Base-by-base conservation (phyloP, 2,113 vertebrate species). In the Varanus salvator region DNA sequence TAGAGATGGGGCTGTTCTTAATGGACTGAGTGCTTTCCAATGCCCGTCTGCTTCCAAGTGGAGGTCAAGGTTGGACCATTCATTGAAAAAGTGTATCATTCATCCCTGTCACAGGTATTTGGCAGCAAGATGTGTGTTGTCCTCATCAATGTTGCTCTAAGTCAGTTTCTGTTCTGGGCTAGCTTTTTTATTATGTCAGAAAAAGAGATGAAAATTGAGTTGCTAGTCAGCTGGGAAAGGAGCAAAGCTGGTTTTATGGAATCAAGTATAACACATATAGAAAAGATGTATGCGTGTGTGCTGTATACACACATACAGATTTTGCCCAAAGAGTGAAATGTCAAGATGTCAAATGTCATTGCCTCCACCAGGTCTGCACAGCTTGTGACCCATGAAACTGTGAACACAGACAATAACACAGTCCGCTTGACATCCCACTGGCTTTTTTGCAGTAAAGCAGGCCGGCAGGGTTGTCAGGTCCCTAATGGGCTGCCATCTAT, bases 21-120 rank as follows among this genome's bases (percentile, higher is more conserved):
- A 87, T 84, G 69, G 60, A 34, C 25, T 34, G 78, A 21, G 89
- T 93, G 64, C 54, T 29, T 68, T 52, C 38, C 38, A 93, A 90
- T 52, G 14, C 60, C 44, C 11, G 71, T 75, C 31, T 12, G 2
- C 90, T 88, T 92, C 81, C 77, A 93, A 90, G 76, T 64, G 84
- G 11, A 54, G 17, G 19, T 21, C 0, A 0, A 88, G 77, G 34
- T 21, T n/a, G 34, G 69, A n/a, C 7, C 14, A 19, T 54, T 19
- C n/a, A 48, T 34, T 77, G 25, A 27, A 31, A 85, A 72, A 85
- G 29, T 86, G 34, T 64, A 15, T 25, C 52, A 50, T 87, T 77
- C 74, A 44, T 77, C 74, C 54, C n/a, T 77, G 74, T 6, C 25
- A 60, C 8, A 57, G 9, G 12, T 44, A 29, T 50, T 38, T 77